Base-by-base conservation (phyloP, 2,888 invertebrate species). In the Acanthosepion esculentum region DNA sequence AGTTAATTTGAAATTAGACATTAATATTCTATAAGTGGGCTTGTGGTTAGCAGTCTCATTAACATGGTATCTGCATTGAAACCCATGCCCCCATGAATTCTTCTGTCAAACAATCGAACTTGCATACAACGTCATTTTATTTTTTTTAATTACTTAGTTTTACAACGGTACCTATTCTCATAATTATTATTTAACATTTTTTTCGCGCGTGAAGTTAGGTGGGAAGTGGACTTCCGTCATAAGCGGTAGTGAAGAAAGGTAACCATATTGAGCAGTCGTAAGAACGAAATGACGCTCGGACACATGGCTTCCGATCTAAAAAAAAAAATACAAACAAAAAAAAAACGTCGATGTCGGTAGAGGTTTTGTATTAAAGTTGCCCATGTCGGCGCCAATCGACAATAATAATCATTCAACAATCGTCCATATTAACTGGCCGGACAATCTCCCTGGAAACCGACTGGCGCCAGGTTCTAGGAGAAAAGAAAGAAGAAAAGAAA, bases 61-160 rank as follows among this genome's bases (percentile, higher is more conserved):
- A 78, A 59, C n/a, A 29, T 8, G 15, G 12, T 78, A 78, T 3
- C 78, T 10, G 12, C 78, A 78, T 15, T 78, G n/a, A 33, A 78
- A 78, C n/a, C 10, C 10, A 7, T 15, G 12, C 1, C n/a, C 5
- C 20, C 5, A 55, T 15, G 15, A 5, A 20, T 59, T 20, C 0
- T 59, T 59, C 23, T 12, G n/a, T n/a, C 78, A 15, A 78, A 78
- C n/a, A 78, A n/a, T 78, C n/a, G 7, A 0, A 78, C 33, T 0
- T 12, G n/a, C 4, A n/a, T 78, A n/a, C 15, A 78, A 18, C 78
- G 15, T 33, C n/a, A 33, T 78, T 59, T 59, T n/a, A 8, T 78
- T 78, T n/a, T 78, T 78, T 78, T n/a, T 78, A 78, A 78, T 78
- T 78, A 78, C 78, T 78, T n/a, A 78, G 78, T 78, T 78, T 78